Conservation (phyloP, 2,888 invertebrate genomes). For the Aradus depressus region DNA sequence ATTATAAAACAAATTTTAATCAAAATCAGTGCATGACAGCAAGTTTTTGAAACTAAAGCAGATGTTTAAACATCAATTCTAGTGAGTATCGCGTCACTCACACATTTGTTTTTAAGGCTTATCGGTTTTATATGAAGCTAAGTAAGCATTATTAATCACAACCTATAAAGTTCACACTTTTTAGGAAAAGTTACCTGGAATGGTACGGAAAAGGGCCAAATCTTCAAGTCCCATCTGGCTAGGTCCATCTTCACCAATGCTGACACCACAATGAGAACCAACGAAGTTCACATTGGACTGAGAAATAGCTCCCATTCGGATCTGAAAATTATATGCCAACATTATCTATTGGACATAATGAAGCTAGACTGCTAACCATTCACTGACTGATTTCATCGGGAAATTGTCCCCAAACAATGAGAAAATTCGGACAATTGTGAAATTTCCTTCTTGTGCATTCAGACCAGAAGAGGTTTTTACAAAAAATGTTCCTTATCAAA, state of each 20-base stretch:
- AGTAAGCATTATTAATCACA: no score
- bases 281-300: slow-evolving; percentile 94
- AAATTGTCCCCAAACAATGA: no score
- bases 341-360: neutral
- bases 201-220: slow-evolving; percentile 82
- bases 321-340: slow-evolving; percentile 40
- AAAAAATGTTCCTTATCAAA: no score
- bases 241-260: slow-evolving; percentile 98
- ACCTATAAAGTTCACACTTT: no score
- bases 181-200: slow-evolving; percentile 57
- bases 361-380: no score
- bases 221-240: slow-evolving; percentile 99
- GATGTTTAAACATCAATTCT: no score
- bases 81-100: no score
- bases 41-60: no score
- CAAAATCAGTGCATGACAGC: no score
- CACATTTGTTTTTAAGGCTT: neutral
- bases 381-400: no score
- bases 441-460: no score
- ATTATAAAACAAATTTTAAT: neutral
- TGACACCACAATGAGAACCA: slow-evolving; percentile 95
- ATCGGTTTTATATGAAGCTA: neutral
- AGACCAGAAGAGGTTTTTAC: neutral
- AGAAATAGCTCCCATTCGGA: slow-evolving; percentile 98
- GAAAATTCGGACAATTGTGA: no score